Evolutionary conservation across 1,140 invertebrate species (phyloP), one percentile per base, ranked within the genome.

Genomic region (Glossosoma conforme): DNA sequence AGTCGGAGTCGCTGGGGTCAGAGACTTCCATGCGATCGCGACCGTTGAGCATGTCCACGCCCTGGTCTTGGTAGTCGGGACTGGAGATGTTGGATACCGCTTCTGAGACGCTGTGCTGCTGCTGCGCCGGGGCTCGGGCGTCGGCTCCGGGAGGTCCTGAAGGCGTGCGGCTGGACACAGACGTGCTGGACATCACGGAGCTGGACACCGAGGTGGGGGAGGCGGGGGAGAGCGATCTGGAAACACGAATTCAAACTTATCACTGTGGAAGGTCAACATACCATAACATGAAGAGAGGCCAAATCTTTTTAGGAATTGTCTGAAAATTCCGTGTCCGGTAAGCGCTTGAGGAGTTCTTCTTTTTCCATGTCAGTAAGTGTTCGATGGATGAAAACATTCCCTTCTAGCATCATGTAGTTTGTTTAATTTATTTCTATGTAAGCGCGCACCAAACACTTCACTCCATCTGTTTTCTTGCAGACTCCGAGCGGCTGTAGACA

Each of bases 61-160:
- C 76, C 60, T 77, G 76, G 63, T 91, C 88, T 70, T 88, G 86
- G 69, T 88, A 90, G 68, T 90, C 87, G 22, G 87, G 87, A 74
- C 86, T 89, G 55, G 85, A 88, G 69, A 91, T 89, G 72, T 90
- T 90, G 52, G 87, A 89, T 60, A 90, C 83, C 8, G 86, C 88
- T 72, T 89, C 85, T 21, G 85, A 86, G 56, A 86, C 77, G 62
- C 85, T 87, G 37, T 58, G 56, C 17, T 52, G 50, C 4, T 46
- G 51, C 8, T 52, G 44, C 21, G 52, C 38, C 11, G 48, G 8
- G 14, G 37, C 5, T 36, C 15, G 43, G 3, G 52, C 36, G 11
- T 33, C 17, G 18, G 46, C 51, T 9, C 48, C 60, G 58, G 56
- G 65, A 63, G 47, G 67, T 58, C n/a, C n/a, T n/a, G n/a, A n/a